phyloP scores from a whole-genome alignment of 2,888 invertebrate genomes.

The Pollenia angustigena region DNA sequence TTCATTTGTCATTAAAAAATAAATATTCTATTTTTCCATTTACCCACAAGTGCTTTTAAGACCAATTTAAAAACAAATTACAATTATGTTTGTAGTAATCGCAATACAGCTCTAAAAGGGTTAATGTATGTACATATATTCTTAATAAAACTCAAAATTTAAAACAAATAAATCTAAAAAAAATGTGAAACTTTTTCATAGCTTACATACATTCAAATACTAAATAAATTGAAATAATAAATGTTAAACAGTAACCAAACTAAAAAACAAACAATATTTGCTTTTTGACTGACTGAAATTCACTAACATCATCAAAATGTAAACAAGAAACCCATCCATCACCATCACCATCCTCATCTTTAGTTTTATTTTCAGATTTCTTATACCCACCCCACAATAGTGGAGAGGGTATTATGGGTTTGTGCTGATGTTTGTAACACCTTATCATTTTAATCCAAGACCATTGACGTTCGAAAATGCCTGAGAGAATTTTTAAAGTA shows the following conservation, averaged over 20 bases:
- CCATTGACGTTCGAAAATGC: too few relatives aligned
- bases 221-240: slow-evolving; percentile 4
- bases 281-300: slow-evolving; percentile 15
- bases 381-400: background rate
- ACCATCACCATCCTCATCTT: background rate
- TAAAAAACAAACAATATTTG: background rate
- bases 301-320: slow-evolving; percentile 10
- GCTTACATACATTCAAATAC: background rate
- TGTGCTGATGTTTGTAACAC: too few relatives aligned
- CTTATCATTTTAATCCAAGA: too few relatives aligned
- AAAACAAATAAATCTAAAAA: slow-evolving; percentile 31
- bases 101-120: background rate
- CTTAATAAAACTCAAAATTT: background rate
- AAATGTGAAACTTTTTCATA: slow-evolving; percentile 4
- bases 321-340: slow-evolving; percentile 34
- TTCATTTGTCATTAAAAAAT: background rate
- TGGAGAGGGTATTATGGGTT: too few relatives aligned
- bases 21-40: background rate
- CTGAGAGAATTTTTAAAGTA: too few relatives aligned
- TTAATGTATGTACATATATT: slow-evolving; percentile 1
- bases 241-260: slow-evolving; percentile 46
- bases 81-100: background rate
- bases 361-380: slow-evolving; percentile 36
- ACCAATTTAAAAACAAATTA: background rate
- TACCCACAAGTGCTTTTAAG: background rate